Base-by-base conservation (phyloP, 2,113 vertebrate genomes). In the Nothobranchius furzeri region DNA sequence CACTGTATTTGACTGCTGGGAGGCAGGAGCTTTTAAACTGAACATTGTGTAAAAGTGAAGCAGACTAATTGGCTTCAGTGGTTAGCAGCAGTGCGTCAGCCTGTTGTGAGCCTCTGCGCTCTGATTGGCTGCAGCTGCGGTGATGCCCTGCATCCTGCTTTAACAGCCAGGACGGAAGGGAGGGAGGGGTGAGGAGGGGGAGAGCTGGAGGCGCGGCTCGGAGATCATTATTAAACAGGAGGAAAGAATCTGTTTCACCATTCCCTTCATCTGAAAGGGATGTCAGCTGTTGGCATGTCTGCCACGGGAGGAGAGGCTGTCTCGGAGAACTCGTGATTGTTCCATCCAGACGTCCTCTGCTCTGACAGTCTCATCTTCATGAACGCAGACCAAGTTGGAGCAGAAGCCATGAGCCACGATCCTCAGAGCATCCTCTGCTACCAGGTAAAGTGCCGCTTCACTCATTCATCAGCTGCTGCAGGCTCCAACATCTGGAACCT, bases 391-490 rank as follows among this genome's bases (percentile, higher is more conserved):
- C 67, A 65, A 57, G 74, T 69, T 40, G 49, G 47, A 55, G 30
- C 75, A 17, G 60, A 74, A 54, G 40, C 70, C 71, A 56, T 49
- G 55, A 86, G 81, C 81, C 93, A 65, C 76, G 93, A 95, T 78
- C 84, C 94, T 37, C 93, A 94, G 60, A 89, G 92, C 74, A 92
- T 93, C 52, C 92, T 96, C 79, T 90, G 94, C 90, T 95, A 95
- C 83, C 95, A 95, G 95, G 95, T 96, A 92, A 70, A 70, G 76
- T 64, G 48, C 10, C 4, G 36, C 68, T 78, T 78, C 25, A 48
- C n/a, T 55, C 35, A 69, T 3, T 30, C 30, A 48, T 10, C 37
- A 17, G 14, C 1, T 3, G 46, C 54, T 52, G 60, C 54, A 40
- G 35, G 36, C 68, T 73, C 50, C 48, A 62, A 36, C 54, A 56